phyloP scores from a whole-genome alignment of 2,113 vertebrate genomes.

The Chaetorhynchus papuensis region DNA sequence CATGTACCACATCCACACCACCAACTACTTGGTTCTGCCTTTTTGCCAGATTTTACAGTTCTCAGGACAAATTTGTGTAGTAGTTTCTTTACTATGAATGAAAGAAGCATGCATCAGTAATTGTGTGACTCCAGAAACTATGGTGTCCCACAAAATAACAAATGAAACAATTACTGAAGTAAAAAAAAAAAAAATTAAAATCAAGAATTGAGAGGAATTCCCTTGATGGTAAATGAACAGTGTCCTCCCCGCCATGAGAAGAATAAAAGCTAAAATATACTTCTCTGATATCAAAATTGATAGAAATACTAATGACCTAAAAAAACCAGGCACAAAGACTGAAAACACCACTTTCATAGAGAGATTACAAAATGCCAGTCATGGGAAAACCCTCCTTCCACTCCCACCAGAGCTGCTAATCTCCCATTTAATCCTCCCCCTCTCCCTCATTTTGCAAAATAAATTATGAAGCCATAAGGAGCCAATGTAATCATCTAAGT shows the following conservation, averaged over 20 bases:
- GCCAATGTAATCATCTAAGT: slow-evolving; percentile 13
- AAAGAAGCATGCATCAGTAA: not conserved
- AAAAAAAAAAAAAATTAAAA: not conserved
- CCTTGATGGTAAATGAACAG: not conserved
- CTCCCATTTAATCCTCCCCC: not conserved
- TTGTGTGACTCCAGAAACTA: not conserved
- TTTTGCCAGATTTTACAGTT: not conserved
- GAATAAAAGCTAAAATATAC: not conserved
- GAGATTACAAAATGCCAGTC: not conserved
- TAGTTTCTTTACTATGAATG: not conserved
- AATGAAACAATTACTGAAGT: not conserved
- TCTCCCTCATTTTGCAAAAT: not conserved
- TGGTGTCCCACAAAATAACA: not conserved
- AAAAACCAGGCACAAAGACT: not conserved
- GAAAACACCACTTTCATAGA: not conserved
- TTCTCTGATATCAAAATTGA: not conserved
- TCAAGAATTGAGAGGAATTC: not conserved
- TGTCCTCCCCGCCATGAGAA: not conserved
- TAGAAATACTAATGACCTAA: not conserved
- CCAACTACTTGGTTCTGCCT: not conserved
- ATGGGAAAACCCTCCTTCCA: slow-evolving; percentile 4
- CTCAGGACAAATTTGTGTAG: not conserved
- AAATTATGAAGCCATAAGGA: slow-evolving; percentile 40
- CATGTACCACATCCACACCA: not conserved
- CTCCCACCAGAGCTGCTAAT: slow-evolving; percentile 11